These are phyloP conservation scores for Propithecus perrieri DNA, from an alignment of 2,797 vertebrate genomes.

Conservation along the genomic window DNA sequence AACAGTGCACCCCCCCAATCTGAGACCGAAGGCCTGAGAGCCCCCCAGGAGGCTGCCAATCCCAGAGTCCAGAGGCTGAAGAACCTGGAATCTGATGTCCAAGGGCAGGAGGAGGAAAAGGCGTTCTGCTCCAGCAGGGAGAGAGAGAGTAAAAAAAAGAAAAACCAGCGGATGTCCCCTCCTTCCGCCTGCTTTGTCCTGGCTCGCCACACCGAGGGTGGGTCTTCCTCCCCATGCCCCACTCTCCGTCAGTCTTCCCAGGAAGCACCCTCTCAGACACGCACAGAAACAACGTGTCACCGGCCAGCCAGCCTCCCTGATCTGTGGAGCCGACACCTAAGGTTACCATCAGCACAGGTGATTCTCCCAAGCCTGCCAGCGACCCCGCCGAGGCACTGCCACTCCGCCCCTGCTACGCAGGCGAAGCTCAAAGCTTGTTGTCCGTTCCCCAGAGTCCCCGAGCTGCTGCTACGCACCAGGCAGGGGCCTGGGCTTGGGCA, in stretches of 20 bases:
- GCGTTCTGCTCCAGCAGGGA: background rate
- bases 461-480: background rate
- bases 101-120: background rate
- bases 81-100: background rate
- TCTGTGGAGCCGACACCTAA: background rate
- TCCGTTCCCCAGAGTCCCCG: background rate
- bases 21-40: background rate
- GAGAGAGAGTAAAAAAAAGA: background rate
- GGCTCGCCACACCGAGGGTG: background rate
- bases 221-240: background rate
- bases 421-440: background rate
- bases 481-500: background rate
- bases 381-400: too few relatives aligned
- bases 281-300: background rate
- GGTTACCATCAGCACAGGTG: background rate
- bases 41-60: background rate
- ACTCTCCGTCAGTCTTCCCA: background rate
- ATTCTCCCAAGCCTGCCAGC: background rate
- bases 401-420: too few relatives aligned
- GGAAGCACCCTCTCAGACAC: background rate
- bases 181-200: background rate
- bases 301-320: background rate
- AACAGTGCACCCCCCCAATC: background rate
- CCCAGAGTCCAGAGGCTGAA: background rate
- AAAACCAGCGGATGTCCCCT: background rate